Conservation (phyloP, 2,113 vertebrate species). For the Leptobrachium leishanense region DNA sequence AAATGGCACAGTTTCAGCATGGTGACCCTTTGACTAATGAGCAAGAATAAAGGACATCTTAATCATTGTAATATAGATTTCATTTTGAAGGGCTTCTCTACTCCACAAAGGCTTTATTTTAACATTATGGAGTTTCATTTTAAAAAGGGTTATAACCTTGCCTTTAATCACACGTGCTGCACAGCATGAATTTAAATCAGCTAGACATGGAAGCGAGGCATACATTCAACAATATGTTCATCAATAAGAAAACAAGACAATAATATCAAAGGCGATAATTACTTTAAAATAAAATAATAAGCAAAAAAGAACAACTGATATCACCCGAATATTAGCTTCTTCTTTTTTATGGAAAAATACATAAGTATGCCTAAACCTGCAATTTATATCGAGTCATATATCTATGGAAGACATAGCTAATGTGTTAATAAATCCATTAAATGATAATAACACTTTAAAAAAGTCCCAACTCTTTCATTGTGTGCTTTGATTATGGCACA, state of each 20-base stretch:
- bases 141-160: slow-evolving; percentile 42
- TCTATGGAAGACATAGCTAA: too few relatives aligned
- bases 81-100: slow-evolving; percentile 39
- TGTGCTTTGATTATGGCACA: too few relatives aligned
- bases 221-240: slow-evolving; percentile 18
- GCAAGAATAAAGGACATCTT: slow-evolving; percentile 47
- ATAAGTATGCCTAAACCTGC: too few relatives aligned
- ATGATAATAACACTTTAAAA: too few relatives aligned
- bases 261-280: background rate
- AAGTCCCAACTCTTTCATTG: too few relatives aligned
- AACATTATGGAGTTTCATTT: slow-evolving; percentile 40
- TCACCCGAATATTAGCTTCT: too few relatives aligned
- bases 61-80: slow-evolving; percentile 47
- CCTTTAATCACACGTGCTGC: slow-evolving; percentile 39
- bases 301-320: too few relatives aligned
- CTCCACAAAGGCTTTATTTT: slow-evolving; percentile 40
- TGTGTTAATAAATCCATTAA: too few relatives aligned
- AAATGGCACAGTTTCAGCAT: slow-evolving; percentile 22
- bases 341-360: too few relatives aligned
- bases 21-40: slow-evolving; percentile 39
- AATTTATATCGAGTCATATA: too few relatives aligned
- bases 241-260: slow-evolving; percentile 25
- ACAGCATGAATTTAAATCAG: slow-evolving; percentile 36
- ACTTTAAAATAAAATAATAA: background rate
- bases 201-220: slow-evolving; percentile 5